These are phyloP conservation scores for Megaustenia siamemsis DNA, from an alignment of 2,888 invertebrate species.

Conservation along the genomic window DNA sequence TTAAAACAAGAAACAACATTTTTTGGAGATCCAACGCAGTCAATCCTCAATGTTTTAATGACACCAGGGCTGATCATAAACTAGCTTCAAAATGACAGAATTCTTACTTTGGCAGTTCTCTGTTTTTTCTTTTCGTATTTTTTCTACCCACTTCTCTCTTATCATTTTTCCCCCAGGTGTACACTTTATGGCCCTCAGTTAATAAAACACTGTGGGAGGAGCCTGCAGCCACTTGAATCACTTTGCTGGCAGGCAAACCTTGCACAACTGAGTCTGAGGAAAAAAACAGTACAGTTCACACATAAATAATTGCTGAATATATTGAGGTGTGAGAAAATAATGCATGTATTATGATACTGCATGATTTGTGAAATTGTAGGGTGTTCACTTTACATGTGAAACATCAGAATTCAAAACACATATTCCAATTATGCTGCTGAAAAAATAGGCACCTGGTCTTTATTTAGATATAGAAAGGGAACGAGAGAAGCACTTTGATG, in stretches of 20 bases:
- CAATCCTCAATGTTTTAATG: neutral
- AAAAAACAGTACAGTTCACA: neutral
- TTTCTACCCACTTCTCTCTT: slow-evolving; percentile 79
- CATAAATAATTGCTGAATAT: neutral
- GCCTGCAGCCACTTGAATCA: slow-evolving; percentile 87
- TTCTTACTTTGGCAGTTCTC: slow-evolving; percentile 71
- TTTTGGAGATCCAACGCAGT: no score
- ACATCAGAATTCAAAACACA: no score
- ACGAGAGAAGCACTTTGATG: no score
- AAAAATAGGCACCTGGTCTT: no score
- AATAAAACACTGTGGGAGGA: slow-evolving; percentile 90
- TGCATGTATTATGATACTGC: no score
- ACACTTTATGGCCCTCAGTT: slow-evolving; percentile 92
- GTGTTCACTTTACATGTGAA: no score
- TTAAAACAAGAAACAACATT: neutral
- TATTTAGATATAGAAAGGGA: no score
- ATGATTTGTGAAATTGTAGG: no score
- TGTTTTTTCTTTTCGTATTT: slow-evolving; percentile 62
- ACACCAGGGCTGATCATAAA: neutral
- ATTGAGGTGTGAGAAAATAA: neutral
- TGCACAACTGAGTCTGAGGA: neutral
- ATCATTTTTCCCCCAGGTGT: slow-evolving; percentile 88
- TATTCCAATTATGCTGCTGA: no score
- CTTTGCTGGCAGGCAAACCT: slow-evolving; percentile 86
- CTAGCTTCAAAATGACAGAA: neutral